Evolutionary conservation across 2,888 invertebrate genomes (phyloP), one percentile per base, ranked within the genome.

Genomic region (Lasioglossum vierecki): DNA sequence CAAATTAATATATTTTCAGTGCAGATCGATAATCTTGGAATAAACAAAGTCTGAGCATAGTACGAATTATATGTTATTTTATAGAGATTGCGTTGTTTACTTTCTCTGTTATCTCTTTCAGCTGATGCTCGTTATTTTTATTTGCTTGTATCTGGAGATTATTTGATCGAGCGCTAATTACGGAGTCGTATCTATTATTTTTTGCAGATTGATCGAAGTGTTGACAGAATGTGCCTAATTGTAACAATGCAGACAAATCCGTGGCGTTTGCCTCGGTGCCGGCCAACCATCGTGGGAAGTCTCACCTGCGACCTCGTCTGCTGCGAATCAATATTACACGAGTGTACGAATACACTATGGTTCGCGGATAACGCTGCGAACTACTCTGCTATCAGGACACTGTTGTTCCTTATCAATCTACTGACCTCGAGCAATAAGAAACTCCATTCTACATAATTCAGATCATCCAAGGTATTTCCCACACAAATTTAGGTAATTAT

Each of bases 271-370:
- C 84, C 88, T 80, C 80, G 63, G 74, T 85, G 76, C 49, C 57
- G 87, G 82, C 80, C 89, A 84, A 90, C 89, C 88, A 90, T 91
- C 93, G 93, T 93, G 93, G 91, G 93, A 93, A 93, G 63, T 82
- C 88, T 91, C 93, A 93, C 91, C 92, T 93, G 93, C 91, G 91
- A 92, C 92, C 92, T 93, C 92, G 91, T 92, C 92, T 91, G 89
- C 79, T 76, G 80, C 91, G 83, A 93, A 93, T 93, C 93, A 85
- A 93, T 93, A 93, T 91, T 88, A 88, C 82, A 88, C 86, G 86
- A 88, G 82, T 81, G 72, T 85, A 80, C 83, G 83, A 86, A 73
- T 84, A 80, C 72, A 63, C 81, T 41, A 72, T 78, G 68, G 83
- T 79, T 79, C 82, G 6, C 70, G 79, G 76, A 83, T 79, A 86